A percentile compares a stretch with the other conserved stretches of the same genome.
These are phyloP conservation scores for Blomia tropicalis DNA, from an alignment of 2,888 invertebrate species.

Conservation along the genomic window DNA sequence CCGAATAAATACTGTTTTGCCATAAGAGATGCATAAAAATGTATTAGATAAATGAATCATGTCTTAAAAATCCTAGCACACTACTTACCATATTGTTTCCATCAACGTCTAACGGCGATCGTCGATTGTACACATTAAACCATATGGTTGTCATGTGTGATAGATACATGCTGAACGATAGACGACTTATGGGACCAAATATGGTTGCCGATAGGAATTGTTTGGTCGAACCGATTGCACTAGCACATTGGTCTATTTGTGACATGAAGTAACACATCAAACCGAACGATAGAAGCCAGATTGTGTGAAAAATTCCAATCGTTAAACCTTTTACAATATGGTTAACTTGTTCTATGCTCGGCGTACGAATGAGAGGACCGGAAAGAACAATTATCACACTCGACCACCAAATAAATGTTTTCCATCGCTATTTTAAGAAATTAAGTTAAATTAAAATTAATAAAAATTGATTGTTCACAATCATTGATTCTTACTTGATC, in stretches of 20 bases:
- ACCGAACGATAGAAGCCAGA: not conserved
- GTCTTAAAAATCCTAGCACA: not conserved
- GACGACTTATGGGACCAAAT: not conserved
- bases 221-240: not conserved
- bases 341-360: not conserved
- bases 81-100: not conserved
- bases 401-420: not conserved
- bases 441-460: not conserved
- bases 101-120: not conserved
- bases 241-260: not conserved
- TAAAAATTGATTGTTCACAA: not conserved
- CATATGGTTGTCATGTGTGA: not conserved
- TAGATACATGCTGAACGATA: slow-evolving; percentile 1
- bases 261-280: not conserved
- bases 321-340: not conserved
- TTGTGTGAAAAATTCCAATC: not conserved
- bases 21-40: too few relatives aligned
- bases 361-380: not conserved
- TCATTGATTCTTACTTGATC: not conserved
- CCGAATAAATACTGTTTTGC: not conserved
- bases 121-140: not conserved
- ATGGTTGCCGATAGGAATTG: not conserved
- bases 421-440: not conserved
- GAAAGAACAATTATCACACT: not conserved
- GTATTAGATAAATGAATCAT: not conserved